Base-by-base conservation (phyloP, 1,140 invertebrate species). In the Armadillidium nasatum region DNA sequence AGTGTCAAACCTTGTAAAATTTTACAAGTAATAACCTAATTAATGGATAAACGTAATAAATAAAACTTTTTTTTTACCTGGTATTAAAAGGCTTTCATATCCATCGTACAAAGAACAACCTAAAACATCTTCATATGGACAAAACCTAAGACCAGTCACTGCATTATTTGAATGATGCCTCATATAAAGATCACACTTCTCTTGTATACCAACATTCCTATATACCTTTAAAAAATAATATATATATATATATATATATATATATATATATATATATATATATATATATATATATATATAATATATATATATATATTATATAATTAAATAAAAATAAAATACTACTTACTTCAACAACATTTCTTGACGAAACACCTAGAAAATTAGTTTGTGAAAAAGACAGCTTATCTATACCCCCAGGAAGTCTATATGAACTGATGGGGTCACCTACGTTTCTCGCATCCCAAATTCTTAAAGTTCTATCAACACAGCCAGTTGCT, bases 101-200 rank as follows among this genome's bases (percentile, higher is more conserved):
- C 96, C 96, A 75, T 86, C 87, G 0, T 85, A 85, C 74, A 94
- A 94, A 4, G 91, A 91, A 23, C 98, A 88, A 70, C 97, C 98
- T n/a, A 99, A 85, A 2, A 98, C 91, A 87, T 99, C 98, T 88
- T 99, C 98, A 87, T 91, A 99, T 0, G 96, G 95, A 87, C 96
- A 98, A 86, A 98, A 99, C 81, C 19, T 13, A 60, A 60, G 46
- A 19, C 50, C 50, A 15, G 50, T 60, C 11, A 60, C 50, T 2
- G 11, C 50, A 19, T 19, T 19, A 15, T 60, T 60, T 60, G 50
- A 3, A 15, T 60, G 50, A 19, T 60, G 50, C 50, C 7, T 60
- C 50, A 60, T 60, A 19, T 60, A 60, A 60, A 60, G 11, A 13
- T 60, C 50, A 19, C 50, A 60, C 11, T 60, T 19, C 7, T 60